Base-by-base conservation (phyloP, 2,113 vertebrate species). In the Corythornis vintsioides region DNA sequence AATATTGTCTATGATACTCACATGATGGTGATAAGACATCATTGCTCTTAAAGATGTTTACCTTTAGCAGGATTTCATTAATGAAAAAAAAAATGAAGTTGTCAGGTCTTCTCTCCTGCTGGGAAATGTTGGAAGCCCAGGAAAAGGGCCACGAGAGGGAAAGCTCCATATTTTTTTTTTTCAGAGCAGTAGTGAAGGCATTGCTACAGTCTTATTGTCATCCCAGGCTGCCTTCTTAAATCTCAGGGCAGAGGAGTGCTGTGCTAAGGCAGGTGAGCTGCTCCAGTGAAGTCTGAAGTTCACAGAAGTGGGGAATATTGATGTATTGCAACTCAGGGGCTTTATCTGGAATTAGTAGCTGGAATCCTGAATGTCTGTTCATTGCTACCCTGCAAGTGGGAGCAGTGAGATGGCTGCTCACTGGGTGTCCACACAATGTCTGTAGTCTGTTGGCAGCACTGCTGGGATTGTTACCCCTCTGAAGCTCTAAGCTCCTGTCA, bases 281-380 rank as follows among this genome's bases (percentile, higher is more conserved):
- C 52, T 55, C 55, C 45, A 13, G 22, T 48, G 52, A 35, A 47
- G 17, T 24, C 35, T 48, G 52, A 35, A 38, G 38, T 38, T 38
- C 38, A 38, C 38, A 38, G 4, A 38, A 38, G 38, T 38, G 38
- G 38, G 38, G 38, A 38, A 38, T 38, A 38, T 38, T 55, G 22
- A 38, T 57, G 3, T 2, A 3, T 15, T 79, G 63, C 3, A 20
- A 0, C 60, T 48, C 73, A 65, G 35, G 0, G 0, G 11, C 24
- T 72, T 73, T 29, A 12, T 15, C 20, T 40, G 81, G 28, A 60
- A 29, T 38, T 35, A 11, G 21, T 59, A 77, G 33, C 47, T 55
- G 65, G 78, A 63, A 17, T 67, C 16, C 8, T 0, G 0, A 38
- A 38, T 31, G 31, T 15, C 56, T 60, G 52, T 33, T 71, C 16